A percentile compares a stretch with the other conserved stretches of the same genome.
phyloP scores from a whole-genome alignment of 2,113 vertebrate species.

The Epinephelus cyanopodus region DNA sequence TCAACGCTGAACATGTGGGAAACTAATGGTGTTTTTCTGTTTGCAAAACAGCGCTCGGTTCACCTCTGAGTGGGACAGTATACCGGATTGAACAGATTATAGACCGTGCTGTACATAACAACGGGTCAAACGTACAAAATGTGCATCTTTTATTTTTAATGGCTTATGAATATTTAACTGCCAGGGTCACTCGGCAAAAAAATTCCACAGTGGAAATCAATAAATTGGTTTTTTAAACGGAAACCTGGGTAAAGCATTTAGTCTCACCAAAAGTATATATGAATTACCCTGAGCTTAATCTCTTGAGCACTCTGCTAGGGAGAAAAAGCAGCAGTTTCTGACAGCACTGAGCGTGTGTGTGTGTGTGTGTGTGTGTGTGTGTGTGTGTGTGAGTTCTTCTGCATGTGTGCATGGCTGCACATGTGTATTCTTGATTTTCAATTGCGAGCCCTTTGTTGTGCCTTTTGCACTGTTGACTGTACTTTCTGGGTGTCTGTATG shows the following conservation, averaged over 20 bases:
- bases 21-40: slow-evolving; percentile 76
- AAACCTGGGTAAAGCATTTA: slow-evolving; percentile 73
- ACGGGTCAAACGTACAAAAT: slow-evolving; percentile 80
- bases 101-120: slow-evolving; percentile 69
- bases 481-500: slow-evolving; percentile 35
- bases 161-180: slow-evolving; percentile 85
- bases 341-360: slow-evolving; percentile 36
- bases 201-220: slow-evolving; percentile 76
- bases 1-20: slow-evolving; percentile 75
- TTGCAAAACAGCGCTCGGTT: slow-evolving; percentile 63
- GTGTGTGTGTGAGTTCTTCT: slow-evolving; percentile 35
- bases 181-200: slow-evolving; percentile 72
- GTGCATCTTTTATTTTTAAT: slow-evolving; percentile 84
- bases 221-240: slow-evolving; percentile 77
- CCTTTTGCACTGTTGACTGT: slow-evolving; percentile 56
- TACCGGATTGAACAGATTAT: slow-evolving; percentile 73
- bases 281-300: slow-evolving; percentile 79
- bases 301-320: slow-evolving; percentile 61
- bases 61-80: slow-evolving; percentile 76
- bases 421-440: slow-evolving; percentile 51
- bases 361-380: slow-evolving; percentile 46
- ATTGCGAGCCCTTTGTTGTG: slow-evolving; percentile 36
- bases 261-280: slow-evolving; percentile 66
- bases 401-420: slow-evolving; percentile 34
- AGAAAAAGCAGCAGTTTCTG: slow-evolving; percentile 63